These are phyloP conservation scores for Tryphoninae sp. DNA, from an alignment of 2,888 invertebrate species.

Conservation along the genomic window DNA sequence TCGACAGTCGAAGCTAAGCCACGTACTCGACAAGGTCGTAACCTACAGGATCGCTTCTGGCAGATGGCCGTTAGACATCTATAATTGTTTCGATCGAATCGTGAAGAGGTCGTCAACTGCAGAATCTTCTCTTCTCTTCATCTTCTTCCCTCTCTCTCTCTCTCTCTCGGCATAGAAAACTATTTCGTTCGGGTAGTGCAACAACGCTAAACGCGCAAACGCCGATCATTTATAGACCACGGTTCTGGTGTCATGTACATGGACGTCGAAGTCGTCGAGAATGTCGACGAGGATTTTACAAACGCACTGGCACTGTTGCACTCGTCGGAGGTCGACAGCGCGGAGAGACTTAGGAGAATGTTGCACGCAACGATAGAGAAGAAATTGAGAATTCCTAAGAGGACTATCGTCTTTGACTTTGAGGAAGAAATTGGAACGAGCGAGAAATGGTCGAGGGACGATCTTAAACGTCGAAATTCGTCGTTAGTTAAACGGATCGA, in stretches of 20 bases:
- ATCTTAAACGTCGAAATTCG: conserved; percentile 19
- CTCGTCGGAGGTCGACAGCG: conserved; percentile 71
- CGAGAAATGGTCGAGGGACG: background rate
- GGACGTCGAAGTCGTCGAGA: conserved; percentile 61
- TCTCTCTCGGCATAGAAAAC: conserved; percentile 7
- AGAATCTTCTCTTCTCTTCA: conserved; percentile 13
- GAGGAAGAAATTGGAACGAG: background rate
- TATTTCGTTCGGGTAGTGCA: conserved; percentile 31
- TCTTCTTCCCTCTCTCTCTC: background rate
- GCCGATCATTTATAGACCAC: conserved; percentile 31
- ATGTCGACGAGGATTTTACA: conserved; percentile 69
- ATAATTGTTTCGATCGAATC: conserved; percentile 46
- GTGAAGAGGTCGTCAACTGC: conserved; percentile 21
- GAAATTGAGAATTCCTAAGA: conserved; percentile 56
- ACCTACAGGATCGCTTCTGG: conserved; percentile 55
- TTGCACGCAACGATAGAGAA: conserved; percentile 68
- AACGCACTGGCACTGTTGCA: conserved; percentile 70
- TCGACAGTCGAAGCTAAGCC: conserved; percentile 62
- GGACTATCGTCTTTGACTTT: background rate
- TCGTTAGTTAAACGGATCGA: conserved; percentile 7
- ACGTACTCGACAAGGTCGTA: conserved; percentile 58
- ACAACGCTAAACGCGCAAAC: conserved; percentile 19
- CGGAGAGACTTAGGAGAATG: conserved; percentile 70
- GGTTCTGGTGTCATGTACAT: conserved; percentile 63
- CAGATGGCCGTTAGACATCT: conserved; percentile 35